Conservation (phyloP, 2,797 vertebrate species). For the Vireo griseus region DNA sequence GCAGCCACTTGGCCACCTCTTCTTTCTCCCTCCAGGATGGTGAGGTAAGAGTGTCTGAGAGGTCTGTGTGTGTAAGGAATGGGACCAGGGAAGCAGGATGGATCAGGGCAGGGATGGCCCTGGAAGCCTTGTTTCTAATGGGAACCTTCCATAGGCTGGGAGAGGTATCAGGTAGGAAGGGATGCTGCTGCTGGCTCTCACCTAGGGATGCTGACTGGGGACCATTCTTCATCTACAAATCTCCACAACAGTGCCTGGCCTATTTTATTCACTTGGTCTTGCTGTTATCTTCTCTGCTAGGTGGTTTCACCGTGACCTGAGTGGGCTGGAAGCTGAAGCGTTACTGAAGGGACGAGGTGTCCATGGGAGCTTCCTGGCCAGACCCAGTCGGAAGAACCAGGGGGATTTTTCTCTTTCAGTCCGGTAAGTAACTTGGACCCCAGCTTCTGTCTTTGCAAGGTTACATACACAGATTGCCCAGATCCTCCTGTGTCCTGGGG, state of each 20-base stretch:
- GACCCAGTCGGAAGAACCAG: conserved; percentile 90
- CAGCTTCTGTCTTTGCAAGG: not conserved
- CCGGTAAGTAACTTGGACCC: conserved; percentile 74
- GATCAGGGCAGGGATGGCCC: not conserved
- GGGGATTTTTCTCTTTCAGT: conserved; percentile 96
- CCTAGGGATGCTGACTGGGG: not conserved
- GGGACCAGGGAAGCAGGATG: not conserved
- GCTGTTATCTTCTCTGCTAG: conserved; percentile 61
- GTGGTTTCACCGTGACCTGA: conserved; percentile 96
- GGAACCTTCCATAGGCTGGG: not conserved
- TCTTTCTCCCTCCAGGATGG: conserved; percentile 11
- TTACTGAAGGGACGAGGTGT: conserved; percentile 86
- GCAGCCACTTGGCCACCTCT: not conserved
- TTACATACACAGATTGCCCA: not conserved
- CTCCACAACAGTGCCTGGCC: not conserved
- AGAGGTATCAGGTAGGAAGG: not conserved
- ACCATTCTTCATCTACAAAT: not conserved
- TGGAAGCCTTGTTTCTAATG: not conserved
- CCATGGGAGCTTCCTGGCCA: conserved; percentile 91
- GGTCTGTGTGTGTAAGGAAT: not conserved
- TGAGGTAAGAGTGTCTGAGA: conserved; percentile 59
- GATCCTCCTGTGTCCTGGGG: not conserved
- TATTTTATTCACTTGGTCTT: not conserved
- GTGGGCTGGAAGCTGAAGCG: conserved; percentile 87
- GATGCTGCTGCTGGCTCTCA: not conserved